Percentiles rank a stretch among this genome's conserved stretches.
Evolutionary conservation across 2,797 vertebrate genomes (phyloP).

Genomic region (Crocodylus rhombifer): DNA sequence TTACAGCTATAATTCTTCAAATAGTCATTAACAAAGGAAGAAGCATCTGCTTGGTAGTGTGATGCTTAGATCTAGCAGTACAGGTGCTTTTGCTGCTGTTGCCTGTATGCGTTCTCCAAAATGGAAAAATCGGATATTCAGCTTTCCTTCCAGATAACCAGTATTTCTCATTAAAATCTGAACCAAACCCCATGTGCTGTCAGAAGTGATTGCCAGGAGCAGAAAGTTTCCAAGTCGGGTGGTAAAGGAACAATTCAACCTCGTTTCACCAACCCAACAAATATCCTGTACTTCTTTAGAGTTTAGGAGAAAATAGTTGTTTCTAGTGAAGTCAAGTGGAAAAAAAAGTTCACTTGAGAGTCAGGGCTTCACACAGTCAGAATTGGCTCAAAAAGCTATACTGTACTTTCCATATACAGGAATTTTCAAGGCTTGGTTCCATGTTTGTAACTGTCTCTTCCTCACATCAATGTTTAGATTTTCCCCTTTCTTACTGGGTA

Average conservation of each 20-base stretch:
- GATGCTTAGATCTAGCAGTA: neutral
- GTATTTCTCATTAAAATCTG: slow-evolving; percentile 4
- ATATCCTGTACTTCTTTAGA: neutral
- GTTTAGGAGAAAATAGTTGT: neutral
- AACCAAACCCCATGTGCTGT: neutral
- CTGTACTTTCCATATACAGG: accelerated
- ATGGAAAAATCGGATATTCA: neutral
- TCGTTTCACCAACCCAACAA: neutral
- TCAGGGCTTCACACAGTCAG: neutral
- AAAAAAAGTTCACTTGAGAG: neutral
- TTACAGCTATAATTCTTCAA: neutral
- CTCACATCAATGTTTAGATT: accelerated
- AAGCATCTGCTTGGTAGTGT: neutral
- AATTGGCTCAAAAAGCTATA: neutral
- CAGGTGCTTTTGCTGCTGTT: neutral
- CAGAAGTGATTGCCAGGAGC: neutral
- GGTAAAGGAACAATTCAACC: neutral
- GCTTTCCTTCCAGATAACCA: slow-evolving; percentile 2
- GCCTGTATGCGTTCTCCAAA: neutral
- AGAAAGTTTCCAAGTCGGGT: neutral
- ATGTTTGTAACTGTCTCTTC: neutral
- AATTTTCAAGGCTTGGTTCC: accelerated
- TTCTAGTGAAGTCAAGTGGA: neutral
- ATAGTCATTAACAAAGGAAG: neutral
- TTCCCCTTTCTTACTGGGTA: accelerated